Evolutionary conservation across 2,113 vertebrate genomes (phyloP).

Genomic region (Syngnathus scovelli): DNA sequence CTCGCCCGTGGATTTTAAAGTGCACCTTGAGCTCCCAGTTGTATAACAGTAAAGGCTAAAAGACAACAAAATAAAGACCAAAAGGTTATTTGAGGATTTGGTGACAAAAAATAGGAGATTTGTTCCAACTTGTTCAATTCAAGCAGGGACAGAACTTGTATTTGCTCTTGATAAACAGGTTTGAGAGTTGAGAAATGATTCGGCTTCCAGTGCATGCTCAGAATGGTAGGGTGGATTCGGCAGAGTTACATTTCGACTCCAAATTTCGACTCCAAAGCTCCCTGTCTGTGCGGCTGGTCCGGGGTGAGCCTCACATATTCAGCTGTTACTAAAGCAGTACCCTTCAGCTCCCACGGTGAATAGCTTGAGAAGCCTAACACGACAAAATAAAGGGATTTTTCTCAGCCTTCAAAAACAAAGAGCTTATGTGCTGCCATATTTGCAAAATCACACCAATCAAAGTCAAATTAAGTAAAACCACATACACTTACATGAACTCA

Average conservation of each 20-base stretch:
- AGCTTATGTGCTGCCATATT: not conserved
- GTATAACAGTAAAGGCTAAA: constrained; percentile 80
- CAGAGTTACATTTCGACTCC: constrained; percentile 86
- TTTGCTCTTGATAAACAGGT: not conserved
- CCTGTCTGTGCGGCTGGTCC: constrained; percentile 89
- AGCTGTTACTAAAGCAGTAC: constrained; percentile 84
- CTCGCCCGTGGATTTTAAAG: constrained; percentile 88
- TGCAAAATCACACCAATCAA: not conserved
- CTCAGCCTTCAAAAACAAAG: not conserved
- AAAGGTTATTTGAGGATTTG: not conserved
- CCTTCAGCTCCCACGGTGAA: constrained; percentile 88
- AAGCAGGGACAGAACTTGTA: not conserved
- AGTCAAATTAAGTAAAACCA: not conserved
- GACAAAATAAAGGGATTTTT: not conserved
- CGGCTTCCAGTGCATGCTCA: not conserved
- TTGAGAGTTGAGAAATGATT: not conserved
- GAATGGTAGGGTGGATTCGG: not conserved
- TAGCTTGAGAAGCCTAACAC: constrained; percentile 78
- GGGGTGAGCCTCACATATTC: constrained; percentile 88
- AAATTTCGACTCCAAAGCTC: no score
- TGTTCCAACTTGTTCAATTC: not conserved
- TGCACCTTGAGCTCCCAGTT: constrained; percentile 95
- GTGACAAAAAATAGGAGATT: not conserved
- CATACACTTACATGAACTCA: not conserved
- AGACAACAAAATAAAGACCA: constrained; percentile 2